Evolutionary conservation across 2,888 invertebrate species (phyloP).

Genomic region (Zygaena filipendulae): DNA sequence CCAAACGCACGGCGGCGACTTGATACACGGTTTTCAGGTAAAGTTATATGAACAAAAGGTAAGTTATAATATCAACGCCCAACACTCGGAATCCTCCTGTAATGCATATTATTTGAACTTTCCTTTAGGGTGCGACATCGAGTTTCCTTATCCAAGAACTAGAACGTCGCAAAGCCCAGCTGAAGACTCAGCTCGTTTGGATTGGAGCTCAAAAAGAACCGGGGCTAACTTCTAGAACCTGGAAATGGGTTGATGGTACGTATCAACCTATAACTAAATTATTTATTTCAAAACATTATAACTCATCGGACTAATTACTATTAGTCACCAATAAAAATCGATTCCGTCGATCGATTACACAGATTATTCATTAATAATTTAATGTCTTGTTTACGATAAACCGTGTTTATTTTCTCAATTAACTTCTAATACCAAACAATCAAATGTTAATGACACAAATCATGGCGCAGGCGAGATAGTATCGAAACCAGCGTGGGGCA

Average conservation of each 20-base stretch:
- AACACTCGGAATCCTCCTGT: neutral
- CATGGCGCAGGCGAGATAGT: constrained; percentile 83
- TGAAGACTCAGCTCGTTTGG: constrained; percentile 91
- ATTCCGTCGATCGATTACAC: too few relatives aligned
- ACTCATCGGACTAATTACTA: neutral
- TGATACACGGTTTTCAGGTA: constrained; percentile 76
- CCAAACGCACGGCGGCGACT: constrained; percentile 76
- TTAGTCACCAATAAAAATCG: too few relatives aligned
- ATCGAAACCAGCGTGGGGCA: constrained; percentile 87
- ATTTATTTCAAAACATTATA: too few relatives aligned
- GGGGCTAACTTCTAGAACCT: constrained; percentile 81
- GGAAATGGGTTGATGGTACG: constrained; percentile 92
- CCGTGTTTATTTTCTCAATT: too few relatives aligned
- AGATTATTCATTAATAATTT: too few relatives aligned
- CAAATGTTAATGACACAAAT: neutral
- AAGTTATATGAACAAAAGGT: neutral
- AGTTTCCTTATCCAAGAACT: constrained; percentile 81
- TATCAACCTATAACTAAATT: too few relatives aligned
- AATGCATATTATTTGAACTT: too few relatives aligned
- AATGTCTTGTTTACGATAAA: too few relatives aligned
- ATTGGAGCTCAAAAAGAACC: constrained; percentile 92
- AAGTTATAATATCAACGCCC: neutral
- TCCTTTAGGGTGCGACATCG: constrained; percentile 68
- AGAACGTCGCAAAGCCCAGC: constrained; percentile 79
- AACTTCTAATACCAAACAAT: too few relatives aligned